Base-by-base conservation (phyloP, 2,888 invertebrate genomes). In the Antitype chi region DNA sequence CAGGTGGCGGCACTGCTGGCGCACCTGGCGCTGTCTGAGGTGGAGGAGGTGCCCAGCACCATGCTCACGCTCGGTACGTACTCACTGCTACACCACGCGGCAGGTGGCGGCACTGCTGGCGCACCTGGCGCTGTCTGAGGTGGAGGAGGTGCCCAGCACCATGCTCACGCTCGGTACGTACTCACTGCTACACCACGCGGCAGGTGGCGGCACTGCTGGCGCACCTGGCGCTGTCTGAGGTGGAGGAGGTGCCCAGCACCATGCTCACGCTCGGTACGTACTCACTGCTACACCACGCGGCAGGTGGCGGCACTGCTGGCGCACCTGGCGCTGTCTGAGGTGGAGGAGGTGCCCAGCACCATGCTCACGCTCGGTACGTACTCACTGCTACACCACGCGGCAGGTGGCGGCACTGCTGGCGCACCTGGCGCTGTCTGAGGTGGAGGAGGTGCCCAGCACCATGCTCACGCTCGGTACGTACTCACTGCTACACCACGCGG, bases 171-270 rank as follows among this genome's bases (percentile, higher is more conserved):
- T 47, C 43, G 43, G 43, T 47, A 47, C 43, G 43, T 47, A 47
- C 43, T 47, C 43, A 47, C 43, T 47, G 43, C 43, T 47, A 11
- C 43, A 47, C 11, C 43, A 47, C 98, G 98, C 80, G 92, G 84
- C 98, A 98, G 94, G 98, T 98, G 87, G 97, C 98, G 81, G 98
- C 98, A 92, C 97, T 99, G 87, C 97, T 99, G 91, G 97, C 98
- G 85, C 98, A 98, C 76, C 97, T 99, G 89, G 97, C 99, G 86
- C 96, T 97, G 84, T 98, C 98, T 72, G 98, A 98, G 92, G 98
- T 98, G 92, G 95, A 97, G 87, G 97, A 97, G 90, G 97, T 99
- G 89, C 97, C 98, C 92, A 96, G 97, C 91, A 98, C 98, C 94
- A 97, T 97, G 91, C 95, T 95, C 76, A 95, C 98, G 96, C 91